These are phyloP conservation scores for Jacana jacana DNA, from an alignment of 2,113 vertebrate species.

Conservation along the genomic window DNA sequence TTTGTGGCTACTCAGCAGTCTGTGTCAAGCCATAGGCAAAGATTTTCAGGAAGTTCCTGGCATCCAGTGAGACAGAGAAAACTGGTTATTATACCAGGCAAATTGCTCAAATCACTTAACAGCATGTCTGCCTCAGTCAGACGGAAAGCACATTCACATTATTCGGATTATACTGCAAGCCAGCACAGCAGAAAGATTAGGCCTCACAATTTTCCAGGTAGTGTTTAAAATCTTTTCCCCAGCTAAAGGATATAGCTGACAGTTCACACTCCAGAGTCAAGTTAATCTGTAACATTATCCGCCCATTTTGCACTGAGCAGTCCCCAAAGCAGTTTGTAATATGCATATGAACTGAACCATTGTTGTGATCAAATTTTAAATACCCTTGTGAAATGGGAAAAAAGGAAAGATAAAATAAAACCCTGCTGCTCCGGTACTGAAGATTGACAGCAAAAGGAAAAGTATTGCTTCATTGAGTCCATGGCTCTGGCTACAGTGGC, in stretches of 20 bases:
- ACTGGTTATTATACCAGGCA: slow-evolving; percentile 64
- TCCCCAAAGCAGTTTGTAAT: slow-evolving; percentile 71
- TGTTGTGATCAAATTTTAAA: slow-evolving; percentile 77
- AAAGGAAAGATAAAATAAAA: slow-evolving; percentile 70
- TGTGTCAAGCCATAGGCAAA: slow-evolving; percentile 54
- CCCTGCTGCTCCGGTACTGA: slow-evolving; percentile 45
- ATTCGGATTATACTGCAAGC: slow-evolving; percentile 65
- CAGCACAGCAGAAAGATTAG: slow-evolving; percentile 70
- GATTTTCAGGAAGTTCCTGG: slow-evolving; percentile 66
- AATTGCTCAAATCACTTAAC: slow-evolving; percentile 71
- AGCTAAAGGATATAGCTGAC: slow-evolving; percentile 67
- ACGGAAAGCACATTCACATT: slow-evolving; percentile 69
- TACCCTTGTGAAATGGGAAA: slow-evolving; percentile 63
- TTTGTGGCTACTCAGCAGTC: slow-evolving; percentile 67
- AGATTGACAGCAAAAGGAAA: slow-evolving; percentile 60
- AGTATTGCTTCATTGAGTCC: slow-evolving; percentile 49
- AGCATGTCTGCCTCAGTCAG: slow-evolving; percentile 62
- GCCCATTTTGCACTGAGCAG: slow-evolving; percentile 62
- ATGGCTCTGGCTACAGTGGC: slow-evolving; percentile 42
- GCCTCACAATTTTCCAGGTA: slow-evolving; percentile 64
- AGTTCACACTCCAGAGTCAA: slow-evolving; percentile 69
- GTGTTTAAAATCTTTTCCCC: slow-evolving; percentile 72
- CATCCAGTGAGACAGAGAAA: slow-evolving; percentile 61
- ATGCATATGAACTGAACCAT: slow-evolving; percentile 76
- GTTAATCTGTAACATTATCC: slow-evolving; percentile 75